Evolutionary conservation across 2,888 invertebrate species (phyloP).

Genomic region (Patella caerulea): DNA sequence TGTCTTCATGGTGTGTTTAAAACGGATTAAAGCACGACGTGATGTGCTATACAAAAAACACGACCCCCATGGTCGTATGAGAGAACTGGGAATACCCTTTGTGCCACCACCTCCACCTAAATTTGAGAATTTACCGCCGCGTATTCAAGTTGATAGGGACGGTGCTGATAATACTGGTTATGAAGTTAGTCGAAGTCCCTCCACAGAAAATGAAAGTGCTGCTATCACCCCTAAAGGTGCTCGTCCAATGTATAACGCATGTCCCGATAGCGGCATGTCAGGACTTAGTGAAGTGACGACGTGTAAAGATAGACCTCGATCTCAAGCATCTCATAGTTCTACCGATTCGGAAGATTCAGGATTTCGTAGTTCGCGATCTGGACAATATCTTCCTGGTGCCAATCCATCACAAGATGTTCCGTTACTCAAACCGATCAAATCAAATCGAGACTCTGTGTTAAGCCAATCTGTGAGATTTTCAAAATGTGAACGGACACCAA

Average conservation of each 20-base stretch:
- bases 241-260: constrained; percentile 45
- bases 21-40: constrained; percentile 53
- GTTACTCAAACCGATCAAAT: constrained; percentile 53
- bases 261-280: constrained; percentile 56
- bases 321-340: constrained; percentile 54
- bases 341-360: constrained; percentile 66
- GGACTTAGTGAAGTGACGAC: constrained; percentile 43
- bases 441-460: background rate
- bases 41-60: constrained; percentile 57
- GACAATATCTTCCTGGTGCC: constrained; percentile 38
- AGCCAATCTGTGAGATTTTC: constrained; percentile 4
- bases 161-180: constrained; percentile 40
- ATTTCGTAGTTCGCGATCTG: constrained; percentile 61
- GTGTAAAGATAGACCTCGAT: constrained; percentile 54
- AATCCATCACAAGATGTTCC: constrained; percentile 47
- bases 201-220: constrained; percentile 31
- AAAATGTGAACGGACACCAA: background rate
- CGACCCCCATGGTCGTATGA: constrained; percentile 56
- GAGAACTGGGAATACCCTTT: constrained; percentile 39
- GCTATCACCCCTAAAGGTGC: constrained; percentile 1
- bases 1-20: constrained; percentile 65
- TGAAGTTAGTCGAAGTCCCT: constrained; percentile 42
- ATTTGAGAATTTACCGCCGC: constrained; percentile 36
- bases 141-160: constrained; percentile 17
- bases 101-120: constrained; percentile 48